Evolutionary conservation across 2,113 vertebrate species (phyloP).

Genomic region (Galbula dea): DNA sequence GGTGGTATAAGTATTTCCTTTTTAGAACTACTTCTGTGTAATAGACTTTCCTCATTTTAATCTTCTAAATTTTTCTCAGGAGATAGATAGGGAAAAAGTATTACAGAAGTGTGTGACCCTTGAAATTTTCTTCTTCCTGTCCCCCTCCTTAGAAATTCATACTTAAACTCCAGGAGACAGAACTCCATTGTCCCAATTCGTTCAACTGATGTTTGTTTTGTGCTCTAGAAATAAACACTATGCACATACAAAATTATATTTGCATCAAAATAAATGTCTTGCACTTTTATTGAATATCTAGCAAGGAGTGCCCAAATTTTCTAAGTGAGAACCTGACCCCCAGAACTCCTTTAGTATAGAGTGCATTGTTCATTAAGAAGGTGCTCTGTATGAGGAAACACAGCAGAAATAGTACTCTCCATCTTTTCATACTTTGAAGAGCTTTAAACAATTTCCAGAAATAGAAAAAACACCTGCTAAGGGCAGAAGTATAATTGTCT

Average conservation of each 20-base stretch:
- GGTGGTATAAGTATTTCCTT: background rate
- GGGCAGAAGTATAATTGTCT: constrained; percentile 50
- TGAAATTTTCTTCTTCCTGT: constrained; percentile 43
- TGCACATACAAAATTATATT: constrained; percentile 36
- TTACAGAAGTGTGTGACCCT: constrained; percentile 21
- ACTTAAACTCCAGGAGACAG: background rate
- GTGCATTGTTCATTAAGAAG: constrained; percentile 15
- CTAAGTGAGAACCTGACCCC: constrained; percentile 13
- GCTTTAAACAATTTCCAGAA: constrained; percentile 59
- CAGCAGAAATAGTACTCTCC: constrained; percentile 45
- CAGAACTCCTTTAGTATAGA: background rate
- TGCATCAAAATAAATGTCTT: constrained; percentile 44
- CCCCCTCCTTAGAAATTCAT: constrained; percentile 16
- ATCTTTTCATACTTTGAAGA: constrained; percentile 40
- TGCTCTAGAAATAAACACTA: constrained; percentile 34
- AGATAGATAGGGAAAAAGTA: background rate
- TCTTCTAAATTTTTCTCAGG: background rate
- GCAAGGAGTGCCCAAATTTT: background rate
- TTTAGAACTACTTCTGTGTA: background rate
- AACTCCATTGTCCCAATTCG: constrained; percentile 28
- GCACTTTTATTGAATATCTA: constrained; percentile 40
- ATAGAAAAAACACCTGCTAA: constrained; percentile 46
- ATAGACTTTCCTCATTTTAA: background rate
- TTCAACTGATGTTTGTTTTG: constrained; percentile 41
- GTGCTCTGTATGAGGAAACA: background rate